These are phyloP conservation scores for Chrysolina americana DNA, from an alignment of 2,888 invertebrate genomes.

Conservation along the genomic window DNA sequence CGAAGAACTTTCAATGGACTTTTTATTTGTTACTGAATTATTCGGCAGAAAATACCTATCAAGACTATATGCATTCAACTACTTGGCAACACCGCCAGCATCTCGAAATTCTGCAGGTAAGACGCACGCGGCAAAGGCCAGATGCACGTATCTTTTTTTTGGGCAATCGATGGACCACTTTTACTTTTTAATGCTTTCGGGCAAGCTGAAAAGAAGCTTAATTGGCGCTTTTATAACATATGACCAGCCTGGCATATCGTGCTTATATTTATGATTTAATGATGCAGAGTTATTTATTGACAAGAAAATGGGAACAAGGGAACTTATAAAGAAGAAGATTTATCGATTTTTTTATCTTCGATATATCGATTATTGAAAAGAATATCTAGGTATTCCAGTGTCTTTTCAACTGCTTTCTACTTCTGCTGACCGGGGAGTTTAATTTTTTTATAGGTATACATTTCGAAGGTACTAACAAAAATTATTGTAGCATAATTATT, in stretches of 20 bases:
- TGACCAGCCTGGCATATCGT: background rate
- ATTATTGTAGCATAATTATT: too few relatives aligned
- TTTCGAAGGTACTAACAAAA: too few relatives aligned
- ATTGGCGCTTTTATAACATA: slow-evolving; percentile 40
- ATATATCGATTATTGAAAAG: background rate
- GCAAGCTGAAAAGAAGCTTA: slow-evolving; percentile 35
- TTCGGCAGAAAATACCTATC: background rate
- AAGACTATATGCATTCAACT: too few relatives aligned
- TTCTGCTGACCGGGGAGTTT: too few relatives aligned
- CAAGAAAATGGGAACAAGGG: background rate
- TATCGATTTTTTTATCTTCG: background rate
- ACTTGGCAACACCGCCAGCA: slow-evolving; percentile 24
- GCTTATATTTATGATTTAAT: slow-evolving; percentile 32
- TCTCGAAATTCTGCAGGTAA: slow-evolving; percentile 39
- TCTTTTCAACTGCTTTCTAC: too few relatives aligned
- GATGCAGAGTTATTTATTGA: slow-evolving; percentile 13
- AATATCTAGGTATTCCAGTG: too few relatives aligned
- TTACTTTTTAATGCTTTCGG: slow-evolving; percentile 54
- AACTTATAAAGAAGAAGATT: background rate
- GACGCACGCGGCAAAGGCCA: slow-evolving; percentile 45
- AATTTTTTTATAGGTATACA: too few relatives aligned
- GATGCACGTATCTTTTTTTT: slow-evolving; percentile 39
- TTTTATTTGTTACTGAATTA: too few relatives aligned
- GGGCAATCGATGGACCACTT: slow-evolving; percentile 53
- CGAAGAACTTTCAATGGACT: too few relatives aligned